Conservation (phyloP, 2,797 vertebrate genomes). For the Pangasius sanitwongsei region DNA sequence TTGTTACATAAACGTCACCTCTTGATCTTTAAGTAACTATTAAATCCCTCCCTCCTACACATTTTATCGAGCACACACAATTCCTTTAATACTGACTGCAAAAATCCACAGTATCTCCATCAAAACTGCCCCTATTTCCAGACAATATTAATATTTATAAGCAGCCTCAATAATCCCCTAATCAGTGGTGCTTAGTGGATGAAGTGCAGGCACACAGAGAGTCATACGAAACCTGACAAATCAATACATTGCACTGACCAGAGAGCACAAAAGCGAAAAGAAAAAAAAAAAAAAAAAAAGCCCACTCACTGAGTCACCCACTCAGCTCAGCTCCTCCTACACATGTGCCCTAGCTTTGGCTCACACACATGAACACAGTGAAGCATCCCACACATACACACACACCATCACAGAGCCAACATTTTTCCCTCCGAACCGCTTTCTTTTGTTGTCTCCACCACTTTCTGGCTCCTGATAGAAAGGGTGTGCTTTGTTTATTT, state of each 20-base stretch:
- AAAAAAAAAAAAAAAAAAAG: constrained; percentile 13
- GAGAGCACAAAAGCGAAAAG: constrained; percentile 34
- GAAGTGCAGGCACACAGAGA: constrained; percentile 4
- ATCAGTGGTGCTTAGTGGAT: neutral
- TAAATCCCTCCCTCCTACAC: constrained; percentile 39
- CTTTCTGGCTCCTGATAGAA: neutral
- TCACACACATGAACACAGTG: constrained; percentile 35
- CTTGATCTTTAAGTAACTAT: constrained; percentile 54
- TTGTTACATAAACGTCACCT: constrained; percentile 60
- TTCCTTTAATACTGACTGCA: constrained; percentile 6
- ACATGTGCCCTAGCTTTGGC: constrained; percentile 53
- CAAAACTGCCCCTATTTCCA: neutral
- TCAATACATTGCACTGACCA: constrained; percentile 46
- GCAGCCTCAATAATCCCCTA: neutral
- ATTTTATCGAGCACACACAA: constrained; percentile 31
- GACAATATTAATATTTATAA: neutral
- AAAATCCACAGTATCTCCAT: neutral
- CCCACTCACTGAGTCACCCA: constrained; percentile 57
- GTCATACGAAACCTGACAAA: constrained; percentile 5
- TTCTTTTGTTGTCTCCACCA: constrained; percentile 6
- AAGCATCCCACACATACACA: constrained; percentile 35
- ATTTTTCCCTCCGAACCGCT: neutral
- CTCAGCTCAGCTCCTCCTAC: constrained; percentile 54
- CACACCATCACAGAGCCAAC: constrained; percentile 26
- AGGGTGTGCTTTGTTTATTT: neutral